These are phyloP conservation scores for Eubasilissa splendida DNA, from an alignment of 2,888 invertebrate species.

Conservation along the genomic window DNA sequence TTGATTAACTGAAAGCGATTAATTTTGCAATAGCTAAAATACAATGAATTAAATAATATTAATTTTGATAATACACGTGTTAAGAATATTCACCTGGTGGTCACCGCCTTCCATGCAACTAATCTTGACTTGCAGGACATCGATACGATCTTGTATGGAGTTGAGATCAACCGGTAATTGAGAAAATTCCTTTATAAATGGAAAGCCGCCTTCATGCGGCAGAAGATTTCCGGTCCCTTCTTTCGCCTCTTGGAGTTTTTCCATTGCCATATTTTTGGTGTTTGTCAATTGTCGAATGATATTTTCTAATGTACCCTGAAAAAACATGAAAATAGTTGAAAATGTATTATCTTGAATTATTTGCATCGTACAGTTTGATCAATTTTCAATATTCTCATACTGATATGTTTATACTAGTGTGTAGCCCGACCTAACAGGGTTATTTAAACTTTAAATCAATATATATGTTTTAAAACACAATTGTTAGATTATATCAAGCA, in stretches of 20 bases:
- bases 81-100: conserved; percentile 58
- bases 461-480: too few relatives aligned
- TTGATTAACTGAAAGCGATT: conserved; percentile 68
- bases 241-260: conserved; percentile 72
- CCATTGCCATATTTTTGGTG: conserved; percentile 68
- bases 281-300: conserved; percentile 63
- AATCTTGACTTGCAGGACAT: conserved; percentile 75
- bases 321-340: conserved; percentile 8
- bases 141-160: conserved; percentile 72
- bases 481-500: too few relatives aligned
- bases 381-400: too few relatives aligned
- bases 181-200: conserved; percentile 70
- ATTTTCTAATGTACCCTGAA: conserved; percentile 65
- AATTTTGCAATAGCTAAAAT: neutral
- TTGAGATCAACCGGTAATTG: conserved; percentile 71
- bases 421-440: too few relatives aligned
- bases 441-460: too few relatives aligned
- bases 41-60: neutral
- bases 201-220: conserved; percentile 74
- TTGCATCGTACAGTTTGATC: too few relatives aligned
- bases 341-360: too few relatives aligned
- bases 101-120: conserved; percentile 76
- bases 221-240: conserved; percentile 71
- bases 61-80: neutral
- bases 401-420: too few relatives aligned